Evolutionary conservation across 2,113 vertebrate species (phyloP), one percentile per base, ranked within the genome.

Genomic region (Macroglossus sobrinus): DNA sequence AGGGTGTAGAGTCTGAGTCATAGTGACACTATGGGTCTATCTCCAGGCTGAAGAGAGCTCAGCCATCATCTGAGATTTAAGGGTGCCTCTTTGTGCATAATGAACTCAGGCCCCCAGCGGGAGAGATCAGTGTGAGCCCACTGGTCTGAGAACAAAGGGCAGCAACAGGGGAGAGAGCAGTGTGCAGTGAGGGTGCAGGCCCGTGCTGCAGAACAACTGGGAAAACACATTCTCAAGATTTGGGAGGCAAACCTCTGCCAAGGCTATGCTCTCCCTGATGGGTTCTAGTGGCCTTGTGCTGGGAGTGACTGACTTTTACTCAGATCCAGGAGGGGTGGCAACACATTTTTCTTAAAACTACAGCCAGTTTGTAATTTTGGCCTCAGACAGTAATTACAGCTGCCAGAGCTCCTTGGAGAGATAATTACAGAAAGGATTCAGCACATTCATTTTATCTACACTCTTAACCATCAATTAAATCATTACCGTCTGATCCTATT

Each of bases 401-500:
- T 98, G 95, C 90, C 89, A 89, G 92, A 45, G 4, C 92, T 98
- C 97, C 96, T 96, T 94, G 80, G 98, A 98, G 98, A 98, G 95
- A 96, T 97, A 97, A 98, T 98, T 98, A 98, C 57, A 4, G 93
- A 93, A 97, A 97, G 97, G 80, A 98, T 98, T 97, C 97, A 97
- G 97, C 93, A 95, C 95, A 87, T 97, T 95, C 91, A 87, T 98
- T 98, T 98, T 98, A 97, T 98, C 95, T n/a, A 66, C 93, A 96
- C 89, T 92, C 89, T 98, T 95, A 98, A 98, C 96, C 96, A 94
- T 97, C 97, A 98, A 97, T 98, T 99, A 98, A 98, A 98, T 98
- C 97, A 98, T 98, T 98, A 98, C 93, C 78, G 80, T 98, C 93
- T 98, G 98, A 98, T 98, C 84, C 94, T 96, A 86, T 97, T 98